Evolutionary conservation across 2,888 invertebrate species (phyloP).

Genomic region (Opisthograptis luteolata): DNA sequence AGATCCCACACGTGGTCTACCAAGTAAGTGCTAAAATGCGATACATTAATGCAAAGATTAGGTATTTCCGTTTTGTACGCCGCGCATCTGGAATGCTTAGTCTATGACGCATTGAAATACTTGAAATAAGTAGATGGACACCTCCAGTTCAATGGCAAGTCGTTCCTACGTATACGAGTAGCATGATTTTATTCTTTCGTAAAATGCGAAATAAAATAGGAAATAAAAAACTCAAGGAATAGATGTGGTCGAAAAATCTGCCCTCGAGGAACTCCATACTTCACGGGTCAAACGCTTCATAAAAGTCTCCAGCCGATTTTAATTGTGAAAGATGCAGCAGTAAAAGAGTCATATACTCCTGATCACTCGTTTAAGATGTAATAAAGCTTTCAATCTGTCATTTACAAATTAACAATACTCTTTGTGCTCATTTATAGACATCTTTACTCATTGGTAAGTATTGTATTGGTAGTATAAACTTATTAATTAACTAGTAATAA

Average conservation of each 20-base stretch:
- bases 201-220: no score
- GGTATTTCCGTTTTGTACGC: slow-evolving; percentile 76
- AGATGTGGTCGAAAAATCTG: no score
- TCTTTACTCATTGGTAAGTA: background rate
- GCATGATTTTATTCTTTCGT: no score
- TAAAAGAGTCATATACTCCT: background rate
- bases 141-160: slow-evolving; percentile 14
- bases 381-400: slow-evolving; percentile 10
- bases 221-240: no score
- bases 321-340: background rate
- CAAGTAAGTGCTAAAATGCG: slow-evolving; percentile 55
- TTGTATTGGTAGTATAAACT: no score
- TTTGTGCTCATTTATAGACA: background rate
- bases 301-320: background rate
- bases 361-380: slow-evolving; percentile 1
- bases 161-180: background rate
- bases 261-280: no score
- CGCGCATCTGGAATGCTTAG: slow-evolving; percentile 60
- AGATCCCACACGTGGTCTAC: slow-evolving; percentile 55
- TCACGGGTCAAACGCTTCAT: background rate
- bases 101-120: slow-evolving; percentile 53
- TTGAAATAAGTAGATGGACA: slow-evolving; percentile 41
- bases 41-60: slow-evolving; percentile 80
- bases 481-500: no score
- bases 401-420: slow-evolving; percentile 1